Conservation (phyloP, 1,140 invertebrate species). For the Temnothorax nylanderi region DNA sequence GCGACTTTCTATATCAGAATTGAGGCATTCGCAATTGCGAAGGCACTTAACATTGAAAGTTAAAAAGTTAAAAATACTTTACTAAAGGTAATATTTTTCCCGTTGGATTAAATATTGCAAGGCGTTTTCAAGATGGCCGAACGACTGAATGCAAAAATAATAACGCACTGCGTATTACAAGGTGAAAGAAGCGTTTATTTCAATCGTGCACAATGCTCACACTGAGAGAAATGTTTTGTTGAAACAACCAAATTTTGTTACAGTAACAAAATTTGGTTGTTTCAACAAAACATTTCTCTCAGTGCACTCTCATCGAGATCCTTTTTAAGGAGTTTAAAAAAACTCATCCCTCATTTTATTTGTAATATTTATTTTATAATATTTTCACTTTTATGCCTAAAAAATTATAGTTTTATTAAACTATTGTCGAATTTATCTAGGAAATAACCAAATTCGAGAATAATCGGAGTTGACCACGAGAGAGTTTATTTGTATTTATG, state of each 20-base stretch:
- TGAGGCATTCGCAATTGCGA: background rate
- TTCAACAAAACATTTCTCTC: too few species aligned
- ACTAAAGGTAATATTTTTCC: background rate
- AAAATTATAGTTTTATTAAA: background rate
- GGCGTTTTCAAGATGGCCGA: background rate
- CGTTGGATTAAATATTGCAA: background rate
- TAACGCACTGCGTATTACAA: background rate
- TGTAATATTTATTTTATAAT: background rate
- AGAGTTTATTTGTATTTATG: background rate
- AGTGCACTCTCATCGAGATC: too few species aligned
- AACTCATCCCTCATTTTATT: too few species aligned
- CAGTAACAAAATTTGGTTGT: too few species aligned
- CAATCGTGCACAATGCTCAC: background rate
- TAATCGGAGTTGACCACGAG: too few species aligned
- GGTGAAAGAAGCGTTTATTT: background rate
- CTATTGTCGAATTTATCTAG: too few species aligned
- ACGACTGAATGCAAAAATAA: background rate
- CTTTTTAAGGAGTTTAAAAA: too few species aligned
- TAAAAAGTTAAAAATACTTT: background rate
- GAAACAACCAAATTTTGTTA: too few species aligned
- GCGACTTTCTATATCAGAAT: background rate
- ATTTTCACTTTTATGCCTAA: background rate
- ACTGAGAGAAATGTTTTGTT: too few species aligned
- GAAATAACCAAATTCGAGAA: too few species aligned
- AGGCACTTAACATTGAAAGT: background rate